phyloP scores from a whole-genome alignment of 2,888 invertebrate species.

The Caenorhabditis japonica region DNA sequence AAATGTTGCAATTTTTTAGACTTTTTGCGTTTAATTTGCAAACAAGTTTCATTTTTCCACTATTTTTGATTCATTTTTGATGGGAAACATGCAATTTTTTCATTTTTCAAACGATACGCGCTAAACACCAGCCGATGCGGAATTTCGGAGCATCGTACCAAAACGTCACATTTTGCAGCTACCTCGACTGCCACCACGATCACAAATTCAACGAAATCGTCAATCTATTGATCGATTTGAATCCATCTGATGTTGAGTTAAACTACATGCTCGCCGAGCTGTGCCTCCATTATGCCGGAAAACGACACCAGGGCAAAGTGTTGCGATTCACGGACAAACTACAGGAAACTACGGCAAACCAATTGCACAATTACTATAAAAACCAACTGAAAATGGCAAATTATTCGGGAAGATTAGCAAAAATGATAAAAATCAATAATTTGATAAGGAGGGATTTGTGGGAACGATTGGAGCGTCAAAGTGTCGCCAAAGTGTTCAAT shows the following conservation, averaged over 20 bases:
- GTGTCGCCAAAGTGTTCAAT: conserved; percentile 24
- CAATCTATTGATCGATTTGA: conserved; percentile 8
- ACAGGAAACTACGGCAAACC: conserved; percentile 13
- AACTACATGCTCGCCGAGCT: conserved; percentile 36
- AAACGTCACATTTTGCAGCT: conserved; percentile 16
- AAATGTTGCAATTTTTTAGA: too few relatives aligned
- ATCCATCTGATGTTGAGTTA: conserved; percentile 25
- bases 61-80: too few relatives aligned
- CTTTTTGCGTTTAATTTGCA: too few relatives aligned
- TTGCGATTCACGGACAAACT: conserved; percentile 15
- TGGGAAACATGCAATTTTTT: too few relatives aligned
- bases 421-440: conserved; percentile 37
- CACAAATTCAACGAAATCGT: conserved; percentile 19
- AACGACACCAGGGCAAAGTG: conserved; percentile 24
- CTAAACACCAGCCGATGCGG: too few relatives aligned
- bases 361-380: conserved; percentile 27
- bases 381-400: background rate
- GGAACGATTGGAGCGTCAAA: conserved; percentile 12
- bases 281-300: conserved; percentile 32
- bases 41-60: too few relatives aligned
- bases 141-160: too few relatives aligned
- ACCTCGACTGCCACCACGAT: conserved; percentile 37
- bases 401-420: conserved; percentile 15
- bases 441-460: conserved; percentile 22
- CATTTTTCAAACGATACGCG: too few relatives aligned